Percentiles rank a stretch among this genome's conserved stretches.
Evolutionary conservation across 2,797 vertebrate species (phyloP).

Genomic region (Enteromius paludinosus): DNA sequence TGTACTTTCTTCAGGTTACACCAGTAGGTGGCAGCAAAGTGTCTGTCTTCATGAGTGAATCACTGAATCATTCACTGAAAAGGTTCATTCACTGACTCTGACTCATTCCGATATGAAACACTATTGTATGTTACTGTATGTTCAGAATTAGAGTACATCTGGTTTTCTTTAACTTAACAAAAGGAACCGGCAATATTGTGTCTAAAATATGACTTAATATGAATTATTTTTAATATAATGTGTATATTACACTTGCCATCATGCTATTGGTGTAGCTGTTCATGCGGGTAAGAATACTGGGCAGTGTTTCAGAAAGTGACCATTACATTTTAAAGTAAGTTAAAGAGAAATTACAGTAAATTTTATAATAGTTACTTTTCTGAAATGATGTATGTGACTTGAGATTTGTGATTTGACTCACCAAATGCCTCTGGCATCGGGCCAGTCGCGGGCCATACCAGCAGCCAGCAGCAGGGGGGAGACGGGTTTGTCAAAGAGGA

Average conservation of each 20-base stretch:
- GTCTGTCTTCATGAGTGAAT: neutral
- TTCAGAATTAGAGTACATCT: neutral
- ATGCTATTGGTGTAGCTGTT: neutral
- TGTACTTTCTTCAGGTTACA: neutral
- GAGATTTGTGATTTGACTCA: constrained; percentile 60
- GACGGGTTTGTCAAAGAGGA: constrained; percentile 88
- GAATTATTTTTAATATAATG: neutral
- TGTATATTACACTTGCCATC: neutral
- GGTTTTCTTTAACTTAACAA: neutral
- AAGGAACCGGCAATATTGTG: neutral
- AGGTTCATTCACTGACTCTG: neutral
- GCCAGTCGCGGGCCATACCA: constrained; percentile 89
- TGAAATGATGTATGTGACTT: neutral
- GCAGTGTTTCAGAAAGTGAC: neutral
- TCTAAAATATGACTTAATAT: neutral
- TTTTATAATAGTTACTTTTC: neutral
- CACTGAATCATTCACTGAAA: neutral
- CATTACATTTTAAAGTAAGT: neutral
- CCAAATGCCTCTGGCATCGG: constrained; percentile 86
- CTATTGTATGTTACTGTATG: neutral
- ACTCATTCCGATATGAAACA: neutral
- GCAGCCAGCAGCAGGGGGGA: constrained; percentile 84
- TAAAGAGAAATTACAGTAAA: neutral
- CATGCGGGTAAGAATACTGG: neutral
- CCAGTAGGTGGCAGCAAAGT: neutral